Percentiles rank a stretch among this genome's conserved stretches.
phyloP scores from a whole-genome alignment of 1,140 invertebrate genomes.

The Berghia stephanieae region DNA sequence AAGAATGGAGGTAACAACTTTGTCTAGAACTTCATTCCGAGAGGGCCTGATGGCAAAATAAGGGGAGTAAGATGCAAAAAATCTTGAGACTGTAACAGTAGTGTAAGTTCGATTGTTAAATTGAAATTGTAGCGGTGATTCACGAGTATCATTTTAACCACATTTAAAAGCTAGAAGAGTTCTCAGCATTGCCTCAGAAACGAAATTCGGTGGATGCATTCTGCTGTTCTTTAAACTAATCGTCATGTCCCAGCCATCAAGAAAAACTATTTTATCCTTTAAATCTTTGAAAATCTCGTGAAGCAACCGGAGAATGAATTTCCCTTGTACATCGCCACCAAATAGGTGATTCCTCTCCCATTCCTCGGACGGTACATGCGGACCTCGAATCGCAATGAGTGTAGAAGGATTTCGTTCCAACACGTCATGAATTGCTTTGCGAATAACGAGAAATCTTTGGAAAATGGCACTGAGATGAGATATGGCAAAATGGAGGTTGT shows the following conservation, averaged over 20 bases:
- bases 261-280: slow-evolving; percentile 13
- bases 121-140: no score
- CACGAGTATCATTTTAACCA: no score
- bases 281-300: slow-evolving; percentile 4
- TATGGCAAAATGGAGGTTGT: background rate
- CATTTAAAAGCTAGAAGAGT: slow-evolving; percentile 18
- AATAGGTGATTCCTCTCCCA: background rate
- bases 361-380: background rate
- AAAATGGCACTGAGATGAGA: slow-evolving; percentile 9
- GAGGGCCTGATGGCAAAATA: no score
- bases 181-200: background rate
- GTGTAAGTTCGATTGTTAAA: no score
- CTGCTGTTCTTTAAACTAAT: background rate
- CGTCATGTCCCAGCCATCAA: slow-evolving; percentile 29
- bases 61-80: no score
- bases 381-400: slow-evolving; percentile 15
- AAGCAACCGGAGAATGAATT: background rate
- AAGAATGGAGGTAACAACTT: no score
- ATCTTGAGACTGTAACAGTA: no score
- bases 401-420: slow-evolving; percentile 9
- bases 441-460: background rate
- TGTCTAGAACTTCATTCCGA: no score
- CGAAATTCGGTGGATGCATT: background rate
- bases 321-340: slow-evolving; percentile 5
- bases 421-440: background rate